A percentile compares a stretch with the other conserved stretches of the same genome.
Conservation (phyloP, 2,888 invertebrate genomes). For the Cantharis lateralis region DNA sequence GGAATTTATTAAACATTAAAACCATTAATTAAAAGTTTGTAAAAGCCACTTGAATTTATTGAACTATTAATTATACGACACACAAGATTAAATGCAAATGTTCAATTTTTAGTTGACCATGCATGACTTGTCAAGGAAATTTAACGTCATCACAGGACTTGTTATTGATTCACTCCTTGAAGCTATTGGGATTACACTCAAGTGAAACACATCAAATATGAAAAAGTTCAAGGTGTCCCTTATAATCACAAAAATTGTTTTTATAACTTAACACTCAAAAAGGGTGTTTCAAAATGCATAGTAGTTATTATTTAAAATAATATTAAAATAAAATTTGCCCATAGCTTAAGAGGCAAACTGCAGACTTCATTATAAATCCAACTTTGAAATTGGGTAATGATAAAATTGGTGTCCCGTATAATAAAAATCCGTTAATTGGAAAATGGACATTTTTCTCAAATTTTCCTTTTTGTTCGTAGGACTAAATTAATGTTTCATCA, state of each 20-base stretch:
- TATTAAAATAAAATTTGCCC: background rate
- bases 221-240: background rate
- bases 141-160: background rate
- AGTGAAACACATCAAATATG: background rate
- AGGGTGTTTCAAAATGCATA: background rate
- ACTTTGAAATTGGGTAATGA: too few species aligned
- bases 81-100: background rate
- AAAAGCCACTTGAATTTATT: background rate
- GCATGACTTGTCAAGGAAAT: background rate
- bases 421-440: too few species aligned
- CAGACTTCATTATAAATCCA: too few species aligned
- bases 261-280: background rate
- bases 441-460: background rate
- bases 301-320: background rate
- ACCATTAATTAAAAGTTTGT: background rate
- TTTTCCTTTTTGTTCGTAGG: background rate
- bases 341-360: background rate
- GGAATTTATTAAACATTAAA: background rate
- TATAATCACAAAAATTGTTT: background rate
- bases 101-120: background rate
- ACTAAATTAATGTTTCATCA: too few species aligned
- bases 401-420: too few species aligned
- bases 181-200: background rate
- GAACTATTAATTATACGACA: background rate
- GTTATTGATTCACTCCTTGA: background rate